A percentile compares a stretch with the other conserved stretches of the same genome.
These are phyloP conservation scores for Didymodactylos carnosus DNA, from an alignment of 2,888 invertebrate species.

Conservation along the genomic window DNA sequence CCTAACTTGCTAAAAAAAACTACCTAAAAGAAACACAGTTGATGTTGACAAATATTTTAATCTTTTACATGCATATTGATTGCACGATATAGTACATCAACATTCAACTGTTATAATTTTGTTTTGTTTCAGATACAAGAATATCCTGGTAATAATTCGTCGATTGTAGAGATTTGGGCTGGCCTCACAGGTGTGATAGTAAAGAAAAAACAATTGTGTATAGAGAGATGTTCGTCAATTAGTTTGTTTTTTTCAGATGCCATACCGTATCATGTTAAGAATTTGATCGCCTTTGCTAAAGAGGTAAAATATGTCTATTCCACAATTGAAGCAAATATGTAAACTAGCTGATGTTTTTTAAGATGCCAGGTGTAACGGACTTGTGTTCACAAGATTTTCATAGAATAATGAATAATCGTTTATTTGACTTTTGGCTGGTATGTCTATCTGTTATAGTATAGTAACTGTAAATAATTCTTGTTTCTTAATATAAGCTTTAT, in stretches of 20 bases:
- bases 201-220: background rate
- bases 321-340: background rate
- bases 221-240: background rate
- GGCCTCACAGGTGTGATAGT: background rate
- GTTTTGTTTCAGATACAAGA: background rate
- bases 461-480: background rate
- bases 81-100: no score
- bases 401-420: constrained; percentile 10
- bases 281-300: background rate
- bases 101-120: no score
- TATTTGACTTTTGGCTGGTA: constrained; percentile 5
- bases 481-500: background rate
- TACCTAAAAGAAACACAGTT: no score
- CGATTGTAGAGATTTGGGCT: background rate
- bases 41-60: no score
- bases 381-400: background rate
- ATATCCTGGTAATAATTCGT: background rate
- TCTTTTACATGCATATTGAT: no score
- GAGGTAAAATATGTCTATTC: background rate
- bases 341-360: no score
- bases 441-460: background rate
- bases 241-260: no score
- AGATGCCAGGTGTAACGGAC: constrained; percentile 8
- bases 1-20: no score
- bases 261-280: background rate